Percentiles rank a stretch among this genome's conserved stretches.
phyloP scores from a whole-genome alignment of 2,797 vertebrate species.

The Danio aesculapii region DNA sequence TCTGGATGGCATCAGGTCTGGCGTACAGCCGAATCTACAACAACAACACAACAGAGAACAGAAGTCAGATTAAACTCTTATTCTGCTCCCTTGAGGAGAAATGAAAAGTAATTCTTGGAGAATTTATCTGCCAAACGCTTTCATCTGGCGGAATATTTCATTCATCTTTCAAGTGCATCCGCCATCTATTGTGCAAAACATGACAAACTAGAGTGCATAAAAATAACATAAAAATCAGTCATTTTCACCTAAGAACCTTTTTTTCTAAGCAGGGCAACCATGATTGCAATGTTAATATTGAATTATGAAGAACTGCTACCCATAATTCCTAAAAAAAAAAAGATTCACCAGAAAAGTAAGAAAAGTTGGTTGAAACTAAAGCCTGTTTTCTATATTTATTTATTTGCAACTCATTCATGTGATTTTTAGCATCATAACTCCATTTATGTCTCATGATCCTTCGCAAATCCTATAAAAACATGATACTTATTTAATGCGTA shows the following conservation, averaged over 20 bases:
- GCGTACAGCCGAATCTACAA: conserved; percentile 87
- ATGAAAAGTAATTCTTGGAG: background rate
- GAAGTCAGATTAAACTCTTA: background rate
- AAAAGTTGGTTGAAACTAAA: too few species aligned
- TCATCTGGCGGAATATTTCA: background rate
- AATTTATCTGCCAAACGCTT: background rate
- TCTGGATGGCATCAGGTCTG: conserved; percentile 86
- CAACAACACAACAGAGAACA: background rate
- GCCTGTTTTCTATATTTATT: too few species aligned
- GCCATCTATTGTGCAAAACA: background rate
- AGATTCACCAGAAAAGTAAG: background rate
- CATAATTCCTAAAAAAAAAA: background rate
- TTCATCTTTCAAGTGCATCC: background rate
- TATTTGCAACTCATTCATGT: too few species aligned
- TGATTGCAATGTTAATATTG: background rate
- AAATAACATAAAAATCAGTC: background rate
- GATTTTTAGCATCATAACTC: too few species aligned
- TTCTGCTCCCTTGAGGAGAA: background rate
- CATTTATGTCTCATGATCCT: too few species aligned
- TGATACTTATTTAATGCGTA: too few species aligned
- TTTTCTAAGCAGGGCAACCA: background rate
- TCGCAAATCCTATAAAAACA: too few species aligned
- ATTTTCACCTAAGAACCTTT: background rate
- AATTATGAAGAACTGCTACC: background rate
- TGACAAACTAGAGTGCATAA: background rate